phyloP scores from a whole-genome alignment of 2,888 invertebrate species.

The Lottia scabra region DNA sequence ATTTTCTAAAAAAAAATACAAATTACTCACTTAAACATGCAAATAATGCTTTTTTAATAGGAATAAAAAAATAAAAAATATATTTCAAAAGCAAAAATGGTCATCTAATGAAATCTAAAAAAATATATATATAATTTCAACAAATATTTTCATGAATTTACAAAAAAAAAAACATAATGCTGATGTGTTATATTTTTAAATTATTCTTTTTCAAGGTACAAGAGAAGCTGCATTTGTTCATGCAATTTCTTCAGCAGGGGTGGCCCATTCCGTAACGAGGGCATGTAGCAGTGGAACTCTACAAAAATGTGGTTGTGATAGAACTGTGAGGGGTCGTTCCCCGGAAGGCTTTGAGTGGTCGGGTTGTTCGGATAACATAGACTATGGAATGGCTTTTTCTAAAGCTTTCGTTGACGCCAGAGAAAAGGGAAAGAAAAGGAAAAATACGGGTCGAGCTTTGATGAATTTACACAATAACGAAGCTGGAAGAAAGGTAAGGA shows the following conservation, averaged over 20 bases:
- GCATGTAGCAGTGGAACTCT: conserved; percentile 92
- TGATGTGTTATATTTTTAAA: neutral
- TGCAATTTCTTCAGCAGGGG: conserved; percentile 94
- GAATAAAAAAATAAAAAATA: no score
- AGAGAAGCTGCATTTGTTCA: conserved; percentile 95
- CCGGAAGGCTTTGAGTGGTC: conserved; percentile 88
- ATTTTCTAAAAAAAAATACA: no score
- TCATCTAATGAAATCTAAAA: no score
- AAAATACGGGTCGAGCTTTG: conserved; percentile 85
- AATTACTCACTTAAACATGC: no score
- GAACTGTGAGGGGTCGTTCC: conserved; percentile 78
- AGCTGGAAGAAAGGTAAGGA: conserved; percentile 91
- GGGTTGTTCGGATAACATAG: conserved; percentile 90
- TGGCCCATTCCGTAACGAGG: conserved; percentile 89
- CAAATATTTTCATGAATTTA: no score
- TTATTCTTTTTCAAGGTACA: conserved; percentile 76
- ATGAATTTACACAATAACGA: conserved; percentile 98
- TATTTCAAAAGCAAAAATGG: no score
- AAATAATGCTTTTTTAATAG: no score
- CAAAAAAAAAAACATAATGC: no score
- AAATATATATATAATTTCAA: no score
- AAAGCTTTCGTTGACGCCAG: conserved; percentile 90
- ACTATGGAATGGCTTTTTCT: conserved; percentile 79
- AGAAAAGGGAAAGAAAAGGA: conserved; percentile 84
- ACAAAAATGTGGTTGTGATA: conserved; percentile 91